A percentile compares a stretch with the other conserved stretches of the same genome.
phyloP scores from a whole-genome alignment of 2,797 vertebrate species.

The Centroberyx gerrardi region DNA sequence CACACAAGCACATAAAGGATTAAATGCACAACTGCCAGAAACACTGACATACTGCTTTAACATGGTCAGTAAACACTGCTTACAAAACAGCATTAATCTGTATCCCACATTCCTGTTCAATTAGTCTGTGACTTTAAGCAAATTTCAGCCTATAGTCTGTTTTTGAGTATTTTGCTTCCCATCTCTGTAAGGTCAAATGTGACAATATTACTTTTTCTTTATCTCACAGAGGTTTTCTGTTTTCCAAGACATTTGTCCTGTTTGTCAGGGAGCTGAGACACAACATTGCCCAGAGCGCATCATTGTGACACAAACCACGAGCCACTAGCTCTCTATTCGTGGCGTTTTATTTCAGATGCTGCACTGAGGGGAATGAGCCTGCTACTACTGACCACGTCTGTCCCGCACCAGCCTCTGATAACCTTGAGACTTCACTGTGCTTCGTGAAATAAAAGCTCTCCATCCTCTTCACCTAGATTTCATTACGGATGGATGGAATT shows the following conservation, averaged over 20 bases:
- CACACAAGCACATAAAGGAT: slow-evolving; percentile 47
- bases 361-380: not conserved
- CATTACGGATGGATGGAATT: not conserved
- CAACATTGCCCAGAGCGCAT: slow-evolving; percentile 1
- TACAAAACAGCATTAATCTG: not conserved
- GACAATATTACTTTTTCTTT: too few species aligned
- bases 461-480: not conserved
- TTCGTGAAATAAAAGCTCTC: not conserved
- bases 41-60: slow-evolving; percentile 19
- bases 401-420: not conserved
- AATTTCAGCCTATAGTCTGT: not conserved
- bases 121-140: not conserved
- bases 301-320: slow-evolving; percentile 16
- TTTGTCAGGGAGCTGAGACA: slow-evolving; percentile 2
- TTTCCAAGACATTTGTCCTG: not conserved
- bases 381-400: not conserved
- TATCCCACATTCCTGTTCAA: not conserved
- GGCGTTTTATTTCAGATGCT: slow-evolving; percentile 18
- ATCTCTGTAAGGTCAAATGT: too few species aligned
- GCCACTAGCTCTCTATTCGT: slow-evolving; percentile 6
- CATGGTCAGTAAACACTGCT: slow-evolving; percentile 1
- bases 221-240: not conserved
- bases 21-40: slow-evolving; percentile 29
- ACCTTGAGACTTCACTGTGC: not conserved
- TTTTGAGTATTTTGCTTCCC: too few species aligned